Conservation (phyloP, 1,140 invertebrate species). For the Leptonema lineaticorne region DNA sequence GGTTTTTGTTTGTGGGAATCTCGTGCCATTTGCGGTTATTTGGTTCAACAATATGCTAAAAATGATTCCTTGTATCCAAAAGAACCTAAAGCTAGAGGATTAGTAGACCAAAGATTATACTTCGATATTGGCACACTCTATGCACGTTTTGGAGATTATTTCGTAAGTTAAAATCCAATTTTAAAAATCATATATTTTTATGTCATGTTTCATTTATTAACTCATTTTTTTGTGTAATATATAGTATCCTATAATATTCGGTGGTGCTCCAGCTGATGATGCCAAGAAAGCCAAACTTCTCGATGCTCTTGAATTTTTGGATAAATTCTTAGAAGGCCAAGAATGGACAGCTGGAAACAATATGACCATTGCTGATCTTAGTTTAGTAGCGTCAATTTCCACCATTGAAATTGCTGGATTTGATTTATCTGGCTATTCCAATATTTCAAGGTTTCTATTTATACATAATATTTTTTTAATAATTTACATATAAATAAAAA, state of each 20-base stretch:
- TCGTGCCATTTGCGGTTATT: slow-evolving; percentile 71
- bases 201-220: slow-evolving; percentile 39
- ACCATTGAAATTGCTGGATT: slow-evolving; percentile 67
- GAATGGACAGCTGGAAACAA: slow-evolving; percentile 66
- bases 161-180: slow-evolving; percentile 50
- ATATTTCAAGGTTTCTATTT: slow-evolving; percentile 57
- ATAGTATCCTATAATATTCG: slow-evolving; percentile 73
- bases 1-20: slow-evolving; percentile 68
- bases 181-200: slow-evolving; percentile 1
- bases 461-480: neutral
- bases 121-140: slow-evolving; percentile 75
- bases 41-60: slow-evolving; percentile 72
- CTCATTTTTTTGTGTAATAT: too few species aligned
- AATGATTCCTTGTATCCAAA: slow-evolving; percentile 73
- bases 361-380: slow-evolving; percentile 73
- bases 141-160: slow-evolving; percentile 63
- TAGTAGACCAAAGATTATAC: slow-evolving; percentile 72
- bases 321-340: slow-evolving; percentile 66
- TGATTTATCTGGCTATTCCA: slow-evolving; percentile 66
- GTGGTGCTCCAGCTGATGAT: slow-evolving; percentile 62
- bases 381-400: slow-evolving; percentile 62
- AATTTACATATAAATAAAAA: neutral
- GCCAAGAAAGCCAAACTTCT: slow-evolving; percentile 65
- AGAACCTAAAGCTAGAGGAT: slow-evolving; percentile 66
- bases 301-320: slow-evolving; percentile 64